Evolutionary conservation across 2,113 vertebrate species (phyloP), one percentile per base, ranked within the genome.

Genomic region (Oncorhynchus tshawytscha): DNA sequence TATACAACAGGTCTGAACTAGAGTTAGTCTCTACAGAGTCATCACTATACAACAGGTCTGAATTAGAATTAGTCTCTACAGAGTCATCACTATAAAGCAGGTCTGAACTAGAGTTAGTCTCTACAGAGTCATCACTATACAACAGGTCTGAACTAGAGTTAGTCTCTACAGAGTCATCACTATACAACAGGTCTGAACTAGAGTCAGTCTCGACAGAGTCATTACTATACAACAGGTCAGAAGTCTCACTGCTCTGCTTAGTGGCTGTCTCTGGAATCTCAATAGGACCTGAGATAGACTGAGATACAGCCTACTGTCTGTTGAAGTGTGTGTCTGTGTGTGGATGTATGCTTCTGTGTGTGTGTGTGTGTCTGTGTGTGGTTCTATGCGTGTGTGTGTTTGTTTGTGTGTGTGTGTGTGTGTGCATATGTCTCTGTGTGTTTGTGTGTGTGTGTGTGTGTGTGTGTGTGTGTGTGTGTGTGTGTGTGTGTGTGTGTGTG

Each of bases 51-150:
- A 29, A 4, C 29, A 29, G 29, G 29, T 29, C 29, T 5, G 4
- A 29, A 29, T 4, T 29, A 29, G 29, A 29, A 4, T 29, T 29
- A 31, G 29, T 31, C 29, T 29, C 29, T 29, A 82, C 29, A 31
- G 29, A 31, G 80, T 86, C 82, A 76, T 92, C 90, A 89, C 82
- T 78, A 85, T 82, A 29, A 4, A 29, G 5, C 29, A 29, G 4
- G 27, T 27, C 27, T 27, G 2, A 27, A 27, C 27, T 27, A 27
- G 27, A 27, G 27, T 27, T 3, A 0, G 27, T 27, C 27, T 27
- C 27, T 27, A 27, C 27, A 27, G 2, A 27, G 27, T 3, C 27
- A 27, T 27, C 27, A 27, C 27, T 3, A 27, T 27, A 27, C 2
- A 27, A 2, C 25, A 27, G 25, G 25, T 25, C 29, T 29, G 29